Evolutionary conservation across 2,113 vertebrate genomes (phyloP), one percentile per base, ranked within the genome.

Genomic region (Xyrauchen texanus): DNA sequence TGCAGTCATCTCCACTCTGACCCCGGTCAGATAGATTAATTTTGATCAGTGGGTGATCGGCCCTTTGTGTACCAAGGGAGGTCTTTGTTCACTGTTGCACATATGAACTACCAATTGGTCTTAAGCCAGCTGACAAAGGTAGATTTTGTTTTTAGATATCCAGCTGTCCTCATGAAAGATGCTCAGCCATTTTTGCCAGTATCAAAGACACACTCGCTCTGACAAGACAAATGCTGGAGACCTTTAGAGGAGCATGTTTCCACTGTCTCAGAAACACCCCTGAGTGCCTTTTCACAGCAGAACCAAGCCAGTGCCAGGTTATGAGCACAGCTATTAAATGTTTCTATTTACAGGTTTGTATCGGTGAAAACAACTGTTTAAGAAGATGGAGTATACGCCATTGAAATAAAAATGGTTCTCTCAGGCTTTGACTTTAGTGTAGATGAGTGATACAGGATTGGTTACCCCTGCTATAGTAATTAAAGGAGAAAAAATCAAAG

Each of bases 31-130:
- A 34, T 34, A 34, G 1, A 34, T 1, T 1, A 78, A 66, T 81
- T 60, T 73, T 79, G 44, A 62, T 63, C 83, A 44, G 81, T 67
- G 73, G 72, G 64, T 73, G 79, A 83, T 76, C 70, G 16, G 62
- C 45, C 58, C 68, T 84, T 83, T 79, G 71, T 69, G 74, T 80
- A 76, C 74, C 60, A 13, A 6, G 34, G 66, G 79, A 67, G 63
- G 55, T 79, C 83, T 84, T 85, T 83, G 53, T 77, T 86, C 80
- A 55, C 76, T 52, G 58, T 74, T 52, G 80, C 53, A 47, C 66
- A 80, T 84, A 71, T 85, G 68, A 85, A 85, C 85, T 87, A 85
- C 78, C 86, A 84, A 88, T 87, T 87, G 88, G 87, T 73, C 69
- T 73, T 84, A 78, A 83, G 84, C 77, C 78, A 66, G 76, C 79